Conservation (phyloP, 2,113 vertebrate species). For the Asarcornis scutulata region DNA sequence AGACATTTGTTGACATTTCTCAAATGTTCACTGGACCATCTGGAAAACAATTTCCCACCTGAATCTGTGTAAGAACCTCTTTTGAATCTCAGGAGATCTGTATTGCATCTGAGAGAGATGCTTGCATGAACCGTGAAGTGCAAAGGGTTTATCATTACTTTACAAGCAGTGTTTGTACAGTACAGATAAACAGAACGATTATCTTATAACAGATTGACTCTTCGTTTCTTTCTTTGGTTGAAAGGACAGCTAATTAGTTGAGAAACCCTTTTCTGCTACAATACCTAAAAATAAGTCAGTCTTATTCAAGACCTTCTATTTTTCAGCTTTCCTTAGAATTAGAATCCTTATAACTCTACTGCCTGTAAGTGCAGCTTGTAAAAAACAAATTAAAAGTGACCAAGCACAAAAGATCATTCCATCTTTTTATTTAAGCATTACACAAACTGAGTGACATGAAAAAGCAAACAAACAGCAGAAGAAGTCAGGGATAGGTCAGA, state of each 20-base stretch:
- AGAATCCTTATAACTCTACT: neutral
- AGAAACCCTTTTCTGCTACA: neutral
- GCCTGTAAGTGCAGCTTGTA: neutral
- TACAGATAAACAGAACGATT: constrained; percentile 16
- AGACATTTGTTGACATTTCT: neutral
- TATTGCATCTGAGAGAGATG: neutral
- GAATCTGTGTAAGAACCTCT: neutral
- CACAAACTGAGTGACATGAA: constrained; percentile 9
- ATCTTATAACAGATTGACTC: neutral
- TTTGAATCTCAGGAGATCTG: neutral
- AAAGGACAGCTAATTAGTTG: neutral
- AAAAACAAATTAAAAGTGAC: constrained; percentile 16
- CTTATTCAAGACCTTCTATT: neutral
- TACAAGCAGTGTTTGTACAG: neutral
- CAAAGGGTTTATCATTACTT: constrained; percentile 13
- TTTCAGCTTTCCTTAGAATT: neutral
- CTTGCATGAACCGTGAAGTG: neutral
- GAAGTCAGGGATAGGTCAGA: neutral
- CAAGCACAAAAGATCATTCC: constrained; percentile 12
- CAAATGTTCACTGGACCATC: neutral
- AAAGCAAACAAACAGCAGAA: constrained; percentile 35
- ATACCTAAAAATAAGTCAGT: neutral
- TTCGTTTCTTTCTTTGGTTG: neutral
- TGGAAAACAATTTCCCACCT: neutral
- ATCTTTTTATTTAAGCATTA: neutral